Conservation (phyloP, 1,140 invertebrate species). For the Eulimnadia texana region DNA sequence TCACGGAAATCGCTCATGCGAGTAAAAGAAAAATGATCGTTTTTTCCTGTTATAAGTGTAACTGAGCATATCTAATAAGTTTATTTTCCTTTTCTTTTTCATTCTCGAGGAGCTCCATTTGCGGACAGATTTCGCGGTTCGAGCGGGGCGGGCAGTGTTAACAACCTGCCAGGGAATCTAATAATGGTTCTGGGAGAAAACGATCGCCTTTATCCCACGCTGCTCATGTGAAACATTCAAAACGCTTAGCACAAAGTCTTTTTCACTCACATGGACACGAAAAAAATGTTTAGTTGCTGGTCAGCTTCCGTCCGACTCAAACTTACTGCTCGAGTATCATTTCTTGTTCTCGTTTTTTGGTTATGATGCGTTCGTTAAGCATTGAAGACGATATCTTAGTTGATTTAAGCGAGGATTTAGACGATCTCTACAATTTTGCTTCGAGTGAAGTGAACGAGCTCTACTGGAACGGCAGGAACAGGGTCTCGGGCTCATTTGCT, state of each 20-base stretch:
- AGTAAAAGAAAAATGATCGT: too few relatives aligned
- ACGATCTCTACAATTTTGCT: neutral
- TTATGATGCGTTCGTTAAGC: neutral
- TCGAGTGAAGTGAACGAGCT: neutral
- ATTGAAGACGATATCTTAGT: neutral
- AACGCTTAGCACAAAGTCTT: neutral
- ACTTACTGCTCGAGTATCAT: too few relatives aligned
- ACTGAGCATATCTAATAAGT: neutral
- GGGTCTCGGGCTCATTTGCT: neutral
- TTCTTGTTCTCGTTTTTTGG: neutral
- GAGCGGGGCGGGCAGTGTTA: neutral
- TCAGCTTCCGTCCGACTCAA: too few relatives aligned
- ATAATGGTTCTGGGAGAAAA: neutral
- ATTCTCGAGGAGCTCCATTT: neutral
- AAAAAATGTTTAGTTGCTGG: slow-evolving; percentile 1
- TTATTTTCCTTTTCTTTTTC: neutral
- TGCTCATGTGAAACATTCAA: neutral
- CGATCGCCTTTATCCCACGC: neutral
- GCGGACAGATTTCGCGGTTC: neutral
- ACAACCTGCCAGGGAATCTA: neutral
- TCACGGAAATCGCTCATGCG: too few relatives aligned
- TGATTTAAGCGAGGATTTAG: neutral
- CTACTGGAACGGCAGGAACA: neutral
- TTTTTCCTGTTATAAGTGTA: too few relatives aligned
- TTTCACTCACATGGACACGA: neutral